Conservation (phyloP, 2,113 vertebrate species). For the Acrocephalus arundinaceus region DNA sequence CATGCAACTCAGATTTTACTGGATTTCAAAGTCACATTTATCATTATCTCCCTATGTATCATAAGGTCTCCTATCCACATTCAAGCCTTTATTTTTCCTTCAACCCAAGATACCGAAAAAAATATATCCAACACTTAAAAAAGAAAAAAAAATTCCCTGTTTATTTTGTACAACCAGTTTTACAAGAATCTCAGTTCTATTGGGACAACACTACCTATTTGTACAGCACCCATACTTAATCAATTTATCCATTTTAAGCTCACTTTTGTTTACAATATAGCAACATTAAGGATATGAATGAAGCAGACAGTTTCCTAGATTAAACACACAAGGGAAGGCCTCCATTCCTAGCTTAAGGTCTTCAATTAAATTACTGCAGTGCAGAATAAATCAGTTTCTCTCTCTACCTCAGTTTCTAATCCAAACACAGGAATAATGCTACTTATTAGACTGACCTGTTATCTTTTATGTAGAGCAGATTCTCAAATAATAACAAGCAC, state of each 20-base stretch:
- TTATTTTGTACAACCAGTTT: background rate
- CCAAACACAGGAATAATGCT: background rate
- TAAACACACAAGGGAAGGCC: background rate
- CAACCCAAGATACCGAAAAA: background rate
- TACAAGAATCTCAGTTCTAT: background rate
- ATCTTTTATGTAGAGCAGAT: constrained; percentile 18
- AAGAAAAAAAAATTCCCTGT: background rate
- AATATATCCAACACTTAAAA: background rate
- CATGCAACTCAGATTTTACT: background rate
- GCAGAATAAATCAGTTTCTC: background rate
- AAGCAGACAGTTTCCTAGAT: background rate
- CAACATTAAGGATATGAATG: background rate
- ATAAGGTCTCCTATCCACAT: background rate
- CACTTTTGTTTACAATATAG: background rate
- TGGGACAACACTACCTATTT: background rate
- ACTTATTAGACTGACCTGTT: background rate
- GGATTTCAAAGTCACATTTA: background rate
- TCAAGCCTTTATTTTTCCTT: background rate
- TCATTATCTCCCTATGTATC: background rate
- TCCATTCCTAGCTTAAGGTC: background rate
- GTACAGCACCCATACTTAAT: background rate
- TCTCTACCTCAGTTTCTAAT: constrained; percentile 10
- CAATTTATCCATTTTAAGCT: background rate
- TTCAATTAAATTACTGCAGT: background rate
- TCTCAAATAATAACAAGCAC: constrained; percentile 9